A percentile compares a stretch with the other conserved stretches of the same genome.
Evolutionary conservation across 1,140 invertebrate genomes (phyloP).

Genomic region (Ceratosolen solmsi): DNA sequence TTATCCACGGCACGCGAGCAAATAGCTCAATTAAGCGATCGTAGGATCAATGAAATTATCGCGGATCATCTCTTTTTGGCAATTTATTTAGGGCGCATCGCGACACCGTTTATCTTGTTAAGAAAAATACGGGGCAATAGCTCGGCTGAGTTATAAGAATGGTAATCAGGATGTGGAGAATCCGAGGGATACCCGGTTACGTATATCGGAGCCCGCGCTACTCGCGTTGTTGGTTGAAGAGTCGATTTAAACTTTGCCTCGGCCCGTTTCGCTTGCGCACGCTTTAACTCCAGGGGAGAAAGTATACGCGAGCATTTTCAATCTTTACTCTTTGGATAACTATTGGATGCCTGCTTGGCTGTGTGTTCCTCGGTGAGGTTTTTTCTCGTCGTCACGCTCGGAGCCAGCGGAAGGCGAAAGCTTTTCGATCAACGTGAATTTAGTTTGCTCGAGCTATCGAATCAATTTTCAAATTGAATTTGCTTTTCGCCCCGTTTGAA

Average conservation of each 20-base stretch:
- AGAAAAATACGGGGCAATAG: conserved; percentile 14
- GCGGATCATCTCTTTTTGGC: not conserved
- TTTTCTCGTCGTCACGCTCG: conserved; percentile 19
- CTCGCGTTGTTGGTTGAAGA: not conserved
- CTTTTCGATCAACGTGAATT: conserved; percentile 34
- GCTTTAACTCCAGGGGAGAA: not conserved
- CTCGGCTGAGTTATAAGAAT: conserved; percentile 39
- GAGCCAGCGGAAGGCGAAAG: not conserved
- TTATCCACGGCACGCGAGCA: not conserved
- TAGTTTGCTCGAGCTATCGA: conserved; percentile 8
- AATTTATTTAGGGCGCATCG: not conserved
- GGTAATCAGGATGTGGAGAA: conserved; percentile 30
- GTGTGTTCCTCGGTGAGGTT: not conserved
- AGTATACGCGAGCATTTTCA: conserved; percentile 26
- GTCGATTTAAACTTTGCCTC: conserved; percentile 33
- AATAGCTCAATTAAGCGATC: not conserved
- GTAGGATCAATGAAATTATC: not conserved
- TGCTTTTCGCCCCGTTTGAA: not conserved
- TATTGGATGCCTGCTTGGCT: not conserved
- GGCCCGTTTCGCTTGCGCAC: conserved; percentile 9
- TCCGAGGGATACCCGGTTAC: not conserved
- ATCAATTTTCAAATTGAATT: conserved; percentile 33
- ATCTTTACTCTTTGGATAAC: conserved; percentile 31
- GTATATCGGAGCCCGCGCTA: not conserved
- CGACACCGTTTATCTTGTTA: conserved; percentile 33